phyloP scores from a whole-genome alignment of 2,797 vertebrate species.

The Acrossocheilus wenchowensis region DNA sequence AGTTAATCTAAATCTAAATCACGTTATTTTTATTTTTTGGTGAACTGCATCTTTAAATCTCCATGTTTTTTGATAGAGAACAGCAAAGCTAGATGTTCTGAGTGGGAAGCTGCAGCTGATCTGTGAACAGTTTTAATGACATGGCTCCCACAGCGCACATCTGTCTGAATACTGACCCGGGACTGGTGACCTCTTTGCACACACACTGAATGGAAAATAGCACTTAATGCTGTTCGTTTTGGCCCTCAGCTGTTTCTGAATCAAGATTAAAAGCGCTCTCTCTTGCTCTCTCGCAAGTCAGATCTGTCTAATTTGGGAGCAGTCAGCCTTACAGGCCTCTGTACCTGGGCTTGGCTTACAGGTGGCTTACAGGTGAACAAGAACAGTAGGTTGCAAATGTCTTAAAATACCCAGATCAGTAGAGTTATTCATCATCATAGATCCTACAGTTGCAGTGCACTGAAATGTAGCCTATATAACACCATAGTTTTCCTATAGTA shows the following conservation, averaged over 20 bases:
- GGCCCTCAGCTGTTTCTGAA: slow-evolving; percentile 49
- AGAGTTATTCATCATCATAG: not conserved
- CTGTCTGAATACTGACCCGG: slow-evolving; percentile 46
- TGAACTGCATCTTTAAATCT: slow-evolving; percentile 9
- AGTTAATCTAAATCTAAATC: not conserved
- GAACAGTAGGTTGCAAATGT: slow-evolving; percentile 13
- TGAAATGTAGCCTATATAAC: not conserved
- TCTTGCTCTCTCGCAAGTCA: slow-evolving; percentile 20
- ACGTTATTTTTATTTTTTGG: not conserved
- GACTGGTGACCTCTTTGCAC: slow-evolving; percentile 40
- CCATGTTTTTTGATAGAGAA: not conserved
- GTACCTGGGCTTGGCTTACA: not conserved
- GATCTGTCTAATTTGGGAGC: slow-evolving; percentile 20
- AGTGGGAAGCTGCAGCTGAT: slow-evolving; percentile 36
- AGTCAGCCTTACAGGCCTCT: slow-evolving; percentile 4
- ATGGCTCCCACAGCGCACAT: slow-evolving; percentile 44
- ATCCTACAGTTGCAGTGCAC: not conserved
- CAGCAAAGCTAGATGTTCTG: slow-evolving; percentile 28
- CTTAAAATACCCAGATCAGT: slow-evolving; percentile 8
- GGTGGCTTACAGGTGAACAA: slow-evolving; percentile 7
- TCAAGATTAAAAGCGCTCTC: slow-evolving; percentile 48
- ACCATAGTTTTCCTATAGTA: not conserved
- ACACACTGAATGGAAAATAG: slow-evolving; percentile 50
- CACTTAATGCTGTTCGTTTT: slow-evolving; percentile 49
- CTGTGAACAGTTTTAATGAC: slow-evolving; percentile 31